Conservation (phyloP, 2,888 invertebrate genomes). For the Tachystola acroxantha region DNA sequence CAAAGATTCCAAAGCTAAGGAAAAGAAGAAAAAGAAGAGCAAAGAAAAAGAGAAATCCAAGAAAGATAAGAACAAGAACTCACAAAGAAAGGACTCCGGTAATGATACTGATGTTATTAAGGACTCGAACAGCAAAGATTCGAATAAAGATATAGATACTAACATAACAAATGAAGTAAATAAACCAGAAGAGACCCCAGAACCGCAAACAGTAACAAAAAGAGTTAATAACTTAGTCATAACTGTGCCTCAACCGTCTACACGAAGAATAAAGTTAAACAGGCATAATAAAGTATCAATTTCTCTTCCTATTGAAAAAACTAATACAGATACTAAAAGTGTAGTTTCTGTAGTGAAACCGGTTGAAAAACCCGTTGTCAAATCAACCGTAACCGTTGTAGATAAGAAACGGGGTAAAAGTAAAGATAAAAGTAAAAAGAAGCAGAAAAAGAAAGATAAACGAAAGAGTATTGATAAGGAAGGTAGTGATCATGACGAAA, state of each 20-base stretch:
- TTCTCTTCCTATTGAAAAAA: constrained; percentile 9
- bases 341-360: not conserved
- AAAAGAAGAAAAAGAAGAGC: constrained; percentile 3
- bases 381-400: constrained; percentile 18
- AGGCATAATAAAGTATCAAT: constrained; percentile 32
- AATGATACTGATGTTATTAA: not conserved
- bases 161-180: not conserved
- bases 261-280: constrained; percentile 63
- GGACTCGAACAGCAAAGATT: no score
- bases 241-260: constrained; percentile 49
- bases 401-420: constrained; percentile 25
- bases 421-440: constrained; percentile 49
- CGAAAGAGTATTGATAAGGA: constrained; percentile 39
- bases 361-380: not conserved
- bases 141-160: no score
- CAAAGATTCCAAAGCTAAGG: not conserved
- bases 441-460: constrained; percentile 43
- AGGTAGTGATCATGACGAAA: constrained; percentile 64
- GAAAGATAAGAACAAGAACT: not conserved
- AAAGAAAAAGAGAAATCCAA: constrained; percentile 5
- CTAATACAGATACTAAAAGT: constrained; percentile 5
- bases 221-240: constrained; percentile 48
- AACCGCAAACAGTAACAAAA: constrained; percentile 36
- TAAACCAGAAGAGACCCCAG: constrained; percentile 2
- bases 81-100: not conserved